phyloP scores from a whole-genome alignment of 2,113 vertebrate genomes.

The Hydrolagus affinis region DNA sequence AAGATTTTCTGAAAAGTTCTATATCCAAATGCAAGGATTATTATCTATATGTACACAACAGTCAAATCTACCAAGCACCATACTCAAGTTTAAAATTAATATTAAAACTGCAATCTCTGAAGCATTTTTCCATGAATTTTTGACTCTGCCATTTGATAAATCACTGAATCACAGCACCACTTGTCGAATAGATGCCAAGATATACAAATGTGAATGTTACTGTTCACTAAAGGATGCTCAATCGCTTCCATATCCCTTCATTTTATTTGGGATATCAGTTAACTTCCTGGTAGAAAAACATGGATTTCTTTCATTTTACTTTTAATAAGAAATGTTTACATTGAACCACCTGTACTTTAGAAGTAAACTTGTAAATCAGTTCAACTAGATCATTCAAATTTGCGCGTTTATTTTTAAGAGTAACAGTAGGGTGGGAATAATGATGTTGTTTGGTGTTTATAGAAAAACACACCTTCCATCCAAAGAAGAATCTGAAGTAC shows the following conservation, averaged over 20 bases:
- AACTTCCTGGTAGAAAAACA: background rate
- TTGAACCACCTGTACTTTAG: background rate
- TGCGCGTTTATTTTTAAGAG: constrained; percentile 10
- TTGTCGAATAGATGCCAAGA: background rate
- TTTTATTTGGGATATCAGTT: constrained; percentile 2
- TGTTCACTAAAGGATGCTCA: background rate
- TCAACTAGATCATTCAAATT: constrained; percentile 4
- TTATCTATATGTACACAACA: background rate
- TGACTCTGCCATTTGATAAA: background rate
- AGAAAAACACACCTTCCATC: constrained; percentile 13
- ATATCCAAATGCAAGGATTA: too few relatives aligned
- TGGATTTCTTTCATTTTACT: background rate
- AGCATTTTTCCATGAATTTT: background rate
- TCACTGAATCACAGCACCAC: background rate
- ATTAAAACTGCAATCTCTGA: background rate
- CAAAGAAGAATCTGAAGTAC: background rate
- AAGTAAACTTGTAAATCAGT: constrained; percentile 9
- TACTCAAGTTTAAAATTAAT: background rate
- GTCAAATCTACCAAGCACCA: background rate
- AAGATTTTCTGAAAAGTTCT: too few relatives aligned
- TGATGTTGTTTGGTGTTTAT: background rate
- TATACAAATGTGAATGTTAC: constrained; percentile 12
- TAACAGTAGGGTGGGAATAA: background rate
- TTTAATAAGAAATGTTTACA: background rate
- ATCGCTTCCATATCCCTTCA: constrained; percentile 10